Conservation (phyloP, 2,113 vertebrate genomes). For the Mesocricetus auratus region DNA sequence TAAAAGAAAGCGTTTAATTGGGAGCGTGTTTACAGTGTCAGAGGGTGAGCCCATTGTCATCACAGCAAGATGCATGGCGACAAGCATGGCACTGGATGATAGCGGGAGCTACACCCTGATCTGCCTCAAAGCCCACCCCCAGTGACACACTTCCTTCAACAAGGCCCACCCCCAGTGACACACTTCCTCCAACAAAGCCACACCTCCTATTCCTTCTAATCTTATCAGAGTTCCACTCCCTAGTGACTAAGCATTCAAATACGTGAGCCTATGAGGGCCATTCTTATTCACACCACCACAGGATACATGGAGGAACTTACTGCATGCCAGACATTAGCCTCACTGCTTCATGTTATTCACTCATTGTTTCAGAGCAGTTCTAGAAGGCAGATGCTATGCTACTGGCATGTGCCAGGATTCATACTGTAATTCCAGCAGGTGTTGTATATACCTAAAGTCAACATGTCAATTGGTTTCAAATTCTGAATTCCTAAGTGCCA, state of each 20-base stretch:
- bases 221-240: not conserved
- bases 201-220: not conserved
- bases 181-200: not conserved
- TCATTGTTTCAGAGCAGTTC: not conserved
- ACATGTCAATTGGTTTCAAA: constrained; percentile 15
- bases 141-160: not conserved
- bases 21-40: not conserved
- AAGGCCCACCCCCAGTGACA: not conserved
- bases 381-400: not conserved
- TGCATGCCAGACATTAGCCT: not conserved
- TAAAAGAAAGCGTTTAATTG: not conserved
- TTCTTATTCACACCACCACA: not conserved
- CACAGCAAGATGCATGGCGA: not conserved
- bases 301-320: not conserved
- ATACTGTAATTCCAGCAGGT: not conserved
- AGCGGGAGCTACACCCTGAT: not conserved
- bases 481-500: not conserved
- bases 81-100: not conserved
- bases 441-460: not conserved
- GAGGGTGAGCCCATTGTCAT: not conserved
- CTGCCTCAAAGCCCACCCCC: not conserved
- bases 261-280: not conserved
- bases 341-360: not conserved
- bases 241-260: not conserved
- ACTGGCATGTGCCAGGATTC: not conserved